Evolutionary conservation across 2,113 vertebrate genomes (phyloP), one percentile per base, ranked within the genome.

Genomic region (Platichthys stellatus): DNA sequence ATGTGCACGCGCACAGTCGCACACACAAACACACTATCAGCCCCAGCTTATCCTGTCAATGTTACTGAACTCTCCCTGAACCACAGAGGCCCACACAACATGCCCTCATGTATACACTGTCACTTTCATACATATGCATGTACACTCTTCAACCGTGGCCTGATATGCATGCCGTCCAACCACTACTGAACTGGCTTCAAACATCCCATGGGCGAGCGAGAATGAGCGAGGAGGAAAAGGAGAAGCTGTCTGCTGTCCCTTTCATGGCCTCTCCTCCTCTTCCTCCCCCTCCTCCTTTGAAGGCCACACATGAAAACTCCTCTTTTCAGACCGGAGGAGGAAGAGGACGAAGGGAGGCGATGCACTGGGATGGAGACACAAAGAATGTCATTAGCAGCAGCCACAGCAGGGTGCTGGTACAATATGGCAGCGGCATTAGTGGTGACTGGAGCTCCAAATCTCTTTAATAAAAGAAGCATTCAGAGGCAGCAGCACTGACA

Each of bases 371-470:
- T 63, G 71, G 80, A 81, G 67, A 90, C 78, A 92, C 90, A 91
- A 92, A 91, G 86, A 82, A 83, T 78, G 77, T 86, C 84, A 89
- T 91, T 90, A 92, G 86, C 86, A 68, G 81, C 79, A 83, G 82
- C 65, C 83, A 58, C 82, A 86, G 88, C 63, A 18, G 87, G 88
- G 78, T 80, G 83, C 67, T 80, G 87, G 81, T 82, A 79, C 88
- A 91, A 89, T 91, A 91, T 87, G 89, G 85, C 77, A 88, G 84
- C 63, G 10, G 83, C 79, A 86, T 89, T 82, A 90, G 81, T 60
- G 76, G 86, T 76, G 83, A 87, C 83, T 69, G 87, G 67, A 80
- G 84, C 81, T 83, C 73, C 56, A 69, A 85, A 89, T 88, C 80
- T 86, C 76, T 82, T 68, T 28, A 75, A 90, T 85, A 91, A 89